phyloP scores from a whole-genome alignment of 2,113 vertebrate species.

The Scartelaos histophorus region DNA sequence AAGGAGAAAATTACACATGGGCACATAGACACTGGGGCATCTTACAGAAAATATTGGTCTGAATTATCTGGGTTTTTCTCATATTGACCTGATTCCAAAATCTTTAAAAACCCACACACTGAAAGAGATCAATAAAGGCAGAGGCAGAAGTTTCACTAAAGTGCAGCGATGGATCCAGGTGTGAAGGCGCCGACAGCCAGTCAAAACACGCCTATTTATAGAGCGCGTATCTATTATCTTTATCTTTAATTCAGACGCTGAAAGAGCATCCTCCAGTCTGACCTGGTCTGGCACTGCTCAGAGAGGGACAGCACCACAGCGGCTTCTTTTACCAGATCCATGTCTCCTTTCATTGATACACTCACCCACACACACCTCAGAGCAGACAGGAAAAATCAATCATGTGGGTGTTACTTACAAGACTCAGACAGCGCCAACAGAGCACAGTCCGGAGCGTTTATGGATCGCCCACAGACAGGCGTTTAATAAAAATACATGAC shows the following conservation, averaged over 20 bases:
- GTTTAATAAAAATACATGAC: neutral
- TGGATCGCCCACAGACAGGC: neutral
- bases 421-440: conserved; percentile 6
- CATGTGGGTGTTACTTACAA: conserved; percentile 23
- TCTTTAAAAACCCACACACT: no score
- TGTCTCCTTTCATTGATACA: conserved; percentile 54
- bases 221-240: conserved; percentile 44
- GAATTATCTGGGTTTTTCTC: no score
- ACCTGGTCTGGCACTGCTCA: conserved; percentile 24
- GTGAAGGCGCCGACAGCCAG: conserved; percentile 41
- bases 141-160: conserved; percentile 21
- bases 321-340: conserved; percentile 69
- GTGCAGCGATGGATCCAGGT: conserved; percentile 21
- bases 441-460: conserved; percentile 7
- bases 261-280: conserved; percentile 63
- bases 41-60: no score
- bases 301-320: conserved; percentile 21
- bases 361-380: conserved; percentile 5
- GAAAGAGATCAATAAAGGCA: neutral
- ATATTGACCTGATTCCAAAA: no score
- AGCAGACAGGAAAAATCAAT: conserved; percentile 22
- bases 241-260: conserved; percentile 73
- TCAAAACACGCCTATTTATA: conserved; percentile 59
- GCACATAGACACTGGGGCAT: no score
- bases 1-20: no score